Evolutionary conservation across 2,113 vertebrate genomes (phyloP), one percentile per base, ranked within the genome.

Genomic region (Narcine bancroftii): DNA sequence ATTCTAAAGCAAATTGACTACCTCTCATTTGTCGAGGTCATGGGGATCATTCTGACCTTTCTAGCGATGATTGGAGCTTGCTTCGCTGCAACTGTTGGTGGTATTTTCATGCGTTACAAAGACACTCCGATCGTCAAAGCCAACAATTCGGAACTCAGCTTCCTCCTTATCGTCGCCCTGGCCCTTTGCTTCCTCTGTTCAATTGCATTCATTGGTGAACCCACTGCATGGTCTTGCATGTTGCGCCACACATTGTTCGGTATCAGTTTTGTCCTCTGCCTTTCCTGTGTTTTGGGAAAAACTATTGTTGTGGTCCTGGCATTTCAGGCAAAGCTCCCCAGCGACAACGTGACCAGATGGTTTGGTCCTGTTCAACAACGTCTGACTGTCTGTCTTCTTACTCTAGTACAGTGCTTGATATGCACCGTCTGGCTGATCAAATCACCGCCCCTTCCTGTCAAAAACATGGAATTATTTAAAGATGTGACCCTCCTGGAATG

Each of bases 71-170:
- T 92, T 71, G 89, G 89, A 71, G 36, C 36, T 63, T 71, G 6
- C 65, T 6, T 72, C 17, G 15, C 65, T 15, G 39, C 42, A 0
- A 33, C 3, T 47, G 45, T 47, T 1, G 66, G 66, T 6, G n/a
- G 66, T 26, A 69, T 45, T 2, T 92, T 92, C 45, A 29, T 45
- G 19, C 33, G 10, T 50, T 19, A 92, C 69, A 92, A 39, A 50
- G 24, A 92, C 89, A 92, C 89, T 19, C 87, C 87, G 6, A 69
- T 91, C 26, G 87, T 91, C 2, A 79, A 79, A 24, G 76, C 76
- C 2, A 79, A 79, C 76, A 79, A 79, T 42, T 79, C 76, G 26
- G 76, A 79, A 24, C 45, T 79, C 19, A 79, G 76, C 42, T 50
- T 47, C 9, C 45, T 79, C 21, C 76, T 79, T 47, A 39, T 79